A percentile compares a stretch with the other conserved stretches of the same genome.
phyloP scores from a whole-genome alignment of 2,113 vertebrate genomes.

The Cinclus cinclus region DNA sequence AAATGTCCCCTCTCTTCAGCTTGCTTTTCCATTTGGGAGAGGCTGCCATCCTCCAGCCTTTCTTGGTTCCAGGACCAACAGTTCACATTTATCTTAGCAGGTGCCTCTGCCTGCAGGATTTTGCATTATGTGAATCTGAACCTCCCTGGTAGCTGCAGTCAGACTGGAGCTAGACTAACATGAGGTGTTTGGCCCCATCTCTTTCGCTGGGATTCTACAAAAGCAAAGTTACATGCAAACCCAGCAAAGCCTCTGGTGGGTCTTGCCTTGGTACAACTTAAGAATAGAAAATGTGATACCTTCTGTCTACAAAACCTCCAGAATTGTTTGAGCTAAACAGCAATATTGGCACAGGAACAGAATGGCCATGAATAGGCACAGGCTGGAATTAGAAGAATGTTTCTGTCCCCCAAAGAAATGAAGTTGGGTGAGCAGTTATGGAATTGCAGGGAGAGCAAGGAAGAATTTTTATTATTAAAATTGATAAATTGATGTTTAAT shows the following conservation, averaged over 20 bases:
- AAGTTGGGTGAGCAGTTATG: background rate
- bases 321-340: background rate
- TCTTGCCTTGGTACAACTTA: background rate
- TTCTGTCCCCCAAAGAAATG: background rate
- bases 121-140: rapidly evolving
- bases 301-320: background rate
- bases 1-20: background rate
- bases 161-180: rapidly evolving
- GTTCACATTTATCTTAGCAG: background rate
- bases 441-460: background rate
- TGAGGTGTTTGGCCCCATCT: background rate
- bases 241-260: background rate
- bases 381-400: background rate
- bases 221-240: background rate
- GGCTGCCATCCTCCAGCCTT: background rate
- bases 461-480: background rate
- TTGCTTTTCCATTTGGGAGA: background rate
- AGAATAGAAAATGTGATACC: background rate
- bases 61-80: background rate
- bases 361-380: background rate
- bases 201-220: background rate
- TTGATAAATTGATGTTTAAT: background rate
- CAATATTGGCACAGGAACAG: background rate
- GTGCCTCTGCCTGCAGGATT: background rate
- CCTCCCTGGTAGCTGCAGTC: background rate